These are phyloP conservation scores for Hepsetus odoe DNA, from an alignment of 2,113 vertebrate genomes.

Conservation along the genomic window DNA sequence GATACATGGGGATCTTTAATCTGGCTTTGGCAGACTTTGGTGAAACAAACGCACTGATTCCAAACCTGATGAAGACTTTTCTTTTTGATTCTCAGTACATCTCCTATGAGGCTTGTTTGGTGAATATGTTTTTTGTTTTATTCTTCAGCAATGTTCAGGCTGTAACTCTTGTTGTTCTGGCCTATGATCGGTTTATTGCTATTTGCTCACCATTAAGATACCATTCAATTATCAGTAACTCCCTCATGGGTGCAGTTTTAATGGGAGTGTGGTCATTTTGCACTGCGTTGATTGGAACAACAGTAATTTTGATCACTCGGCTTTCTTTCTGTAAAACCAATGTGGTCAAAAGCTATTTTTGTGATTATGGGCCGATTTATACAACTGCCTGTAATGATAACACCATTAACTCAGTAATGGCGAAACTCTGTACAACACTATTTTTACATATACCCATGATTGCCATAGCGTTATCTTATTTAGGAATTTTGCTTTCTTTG, in stretches of 20 bases:
- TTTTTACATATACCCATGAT: slow-evolving; percentile 47
- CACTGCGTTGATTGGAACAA: neutral
- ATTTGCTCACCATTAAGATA: slow-evolving; percentile 67
- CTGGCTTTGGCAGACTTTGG: slow-evolving; percentile 70
- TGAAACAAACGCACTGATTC: slow-evolving; percentile 65
- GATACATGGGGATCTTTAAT: slow-evolving; percentile 72
- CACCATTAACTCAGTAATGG: slow-evolving; percentile 50
- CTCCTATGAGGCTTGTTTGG: slow-evolving; percentile 64
- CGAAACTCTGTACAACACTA: neutral
- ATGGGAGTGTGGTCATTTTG: slow-evolving; percentile 55
- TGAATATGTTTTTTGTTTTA: slow-evolving; percentile 71
- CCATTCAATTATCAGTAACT: slow-evolving; percentile 54
- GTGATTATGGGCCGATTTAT: slow-evolving; percentile 69
- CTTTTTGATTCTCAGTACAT: slow-evolving; percentile 63
- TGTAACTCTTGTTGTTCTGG: slow-evolving; percentile 55
- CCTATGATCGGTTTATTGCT: slow-evolving; percentile 71
- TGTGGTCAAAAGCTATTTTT: slow-evolving; percentile 69
- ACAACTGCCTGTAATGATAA: slow-evolving; percentile 66
- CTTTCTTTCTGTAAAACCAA: slow-evolving; percentile 68
- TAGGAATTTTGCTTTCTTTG: slow-evolving; percentile 36
- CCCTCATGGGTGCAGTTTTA: slow-evolving; percentile 61
- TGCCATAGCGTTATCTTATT: slow-evolving; percentile 41
- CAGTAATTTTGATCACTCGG: slow-evolving; percentile 52
- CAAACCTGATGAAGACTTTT: slow-evolving; percentile 69
- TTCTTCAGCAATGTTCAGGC: slow-evolving; percentile 64